Evolutionary conservation across 2,888 invertebrate species (phyloP), one percentile per base, ranked within the genome.

Genomic region (Chironomus riparius): DNA sequence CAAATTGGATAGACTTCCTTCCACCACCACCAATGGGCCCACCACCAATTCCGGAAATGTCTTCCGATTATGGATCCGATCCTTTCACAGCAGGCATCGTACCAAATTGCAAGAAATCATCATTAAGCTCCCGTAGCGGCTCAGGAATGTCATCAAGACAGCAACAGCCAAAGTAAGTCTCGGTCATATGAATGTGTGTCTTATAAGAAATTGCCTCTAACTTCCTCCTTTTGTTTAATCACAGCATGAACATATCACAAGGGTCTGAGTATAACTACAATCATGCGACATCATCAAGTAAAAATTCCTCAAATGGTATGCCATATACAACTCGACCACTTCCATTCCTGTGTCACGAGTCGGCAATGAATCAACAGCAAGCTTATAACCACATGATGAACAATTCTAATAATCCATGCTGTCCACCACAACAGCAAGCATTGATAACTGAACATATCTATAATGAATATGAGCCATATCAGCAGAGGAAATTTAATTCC

Each of bases 21-120:
- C 87, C 88, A 47, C 88, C 88, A 72, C 88, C 88, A 76, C 88
- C 88, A 28, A 87, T 87, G 79, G 87, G 88, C 81, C 87, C 88
- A 38, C 88, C 88, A 21, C 88, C 88, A 72, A 83, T 86, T 77
- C 86, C 84, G 12, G 78, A 79, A 77, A 68, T 68, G 6, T 68
- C 68, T 18, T 68, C 68, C 7, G 70, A 48, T 6, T 70, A 70
- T 22, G 74, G 76, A 5, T 61, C 38, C 1, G 71, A 71, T 56
- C 56, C 74, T n/a, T 73, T 73, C 47, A 28, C 62, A 13, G n/a
- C 47, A 3, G 47, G 62, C 13, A 21, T 71, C 24, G 61, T 72
- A 12, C n/a, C 50, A 21, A 72, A 72, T 38, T 74, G 74, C n/a
- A 74, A 68, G 28, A 74, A 74, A 47, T 74, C 74, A 15, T 65